A percentile compares a stretch with the other conserved stretches of the same genome.
Conservation (phyloP, 37 sponge, comb jelly and placozoan species). For the Beroe ovata region DNA sequence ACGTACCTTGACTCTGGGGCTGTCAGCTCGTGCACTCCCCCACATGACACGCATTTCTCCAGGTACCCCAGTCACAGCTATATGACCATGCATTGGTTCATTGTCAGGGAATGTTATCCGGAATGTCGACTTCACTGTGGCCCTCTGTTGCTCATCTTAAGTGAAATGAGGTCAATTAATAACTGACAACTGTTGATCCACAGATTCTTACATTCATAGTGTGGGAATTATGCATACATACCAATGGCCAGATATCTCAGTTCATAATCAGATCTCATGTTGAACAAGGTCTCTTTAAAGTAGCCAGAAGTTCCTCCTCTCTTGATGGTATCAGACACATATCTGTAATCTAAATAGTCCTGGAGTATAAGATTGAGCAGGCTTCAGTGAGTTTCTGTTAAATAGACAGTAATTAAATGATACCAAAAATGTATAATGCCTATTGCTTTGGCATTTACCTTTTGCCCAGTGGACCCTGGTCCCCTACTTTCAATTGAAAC, state of each 20-base stretch:
- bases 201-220: not conserved
- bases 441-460: too few relatives aligned
- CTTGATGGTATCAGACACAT: slow-evolving; percentile 19
- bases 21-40: slow-evolving; percentile 52
- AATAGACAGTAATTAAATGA: not conserved
- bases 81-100: slow-evolving; percentile 65
- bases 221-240: not conserved
- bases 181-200: not conserved
- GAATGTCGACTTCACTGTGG: slow-evolving; percentile 36
- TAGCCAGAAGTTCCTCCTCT: not conserved
- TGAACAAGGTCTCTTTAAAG: not conserved
- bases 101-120: slow-evolving; percentile 24
- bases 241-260: slow-evolving; percentile 46
- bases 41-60: slow-evolving; percentile 63
- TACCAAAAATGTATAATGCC: not conserved
- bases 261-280: slow-evolving; percentile 62
- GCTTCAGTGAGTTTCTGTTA: too few relatives aligned
- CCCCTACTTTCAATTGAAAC: too few relatives aligned
- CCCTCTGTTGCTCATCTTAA: slow-evolving; percentile 35
- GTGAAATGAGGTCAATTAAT: not conserved
- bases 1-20: slow-evolving; percentile 36
- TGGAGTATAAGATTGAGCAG: slow-evolving; percentile 1
- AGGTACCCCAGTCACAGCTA: slow-evolving; percentile 33
- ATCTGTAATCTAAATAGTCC: slow-evolving; percentile 54
- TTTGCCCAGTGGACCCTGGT: too few relatives aligned